Conservation (phyloP, 2,888 invertebrate species). For the Melanostoma scalare region DNA sequence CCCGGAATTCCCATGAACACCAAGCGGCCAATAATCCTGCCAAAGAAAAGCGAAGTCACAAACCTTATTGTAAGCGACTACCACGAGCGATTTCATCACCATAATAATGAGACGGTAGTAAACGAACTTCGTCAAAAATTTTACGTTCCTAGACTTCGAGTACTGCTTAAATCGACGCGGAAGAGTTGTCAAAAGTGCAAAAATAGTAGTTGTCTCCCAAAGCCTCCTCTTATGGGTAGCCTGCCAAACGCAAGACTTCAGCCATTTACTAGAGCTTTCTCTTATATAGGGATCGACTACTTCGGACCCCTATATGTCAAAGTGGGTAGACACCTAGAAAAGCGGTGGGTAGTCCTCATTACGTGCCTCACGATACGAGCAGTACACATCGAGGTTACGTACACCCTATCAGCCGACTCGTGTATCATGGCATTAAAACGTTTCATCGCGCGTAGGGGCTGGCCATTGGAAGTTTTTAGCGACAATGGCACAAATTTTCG, state of each 20-base stretch:
- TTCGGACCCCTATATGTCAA: slow-evolving; percentile 57
- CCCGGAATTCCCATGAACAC: neutral
- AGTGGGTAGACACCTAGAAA: slow-evolving; percentile 36
- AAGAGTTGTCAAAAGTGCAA: slow-evolving; percentile 41
- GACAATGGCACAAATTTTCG: slow-evolving; percentile 48
- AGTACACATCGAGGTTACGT: slow-evolving; percentile 39
- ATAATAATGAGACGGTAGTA: slow-evolving; percentile 52
- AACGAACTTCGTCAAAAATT: slow-evolving; percentile 48
- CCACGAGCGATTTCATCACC: slow-evolving; percentile 25
- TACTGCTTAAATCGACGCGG: slow-evolving; percentile 37
- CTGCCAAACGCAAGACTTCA: slow-evolving; percentile 50
- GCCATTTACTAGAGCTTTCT: slow-evolving; percentile 31
- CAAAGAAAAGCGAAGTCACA: neutral
- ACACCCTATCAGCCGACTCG: slow-evolving; percentile 27
- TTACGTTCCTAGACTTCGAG: slow-evolving; percentile 18
- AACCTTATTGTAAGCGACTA: too few relatives aligned
- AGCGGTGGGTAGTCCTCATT: slow-evolving; percentile 47
- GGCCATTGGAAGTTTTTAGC: slow-evolving; percentile 27
- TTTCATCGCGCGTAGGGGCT: neutral
- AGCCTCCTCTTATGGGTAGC: slow-evolving; percentile 43
- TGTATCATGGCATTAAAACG: slow-evolving; percentile 24
- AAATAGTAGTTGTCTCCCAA: slow-evolving; percentile 18
- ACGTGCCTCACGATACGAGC: slow-evolving; percentile 54
- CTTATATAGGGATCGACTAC: slow-evolving; percentile 51
- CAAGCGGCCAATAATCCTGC: slow-evolving; percentile 18